A percentile compares a stretch with the other conserved stretches of the same genome.
These are phyloP conservation scores for Botia almorhae DNA, from an alignment of 2,797 vertebrate genomes.

Conservation along the genomic window DNA sequence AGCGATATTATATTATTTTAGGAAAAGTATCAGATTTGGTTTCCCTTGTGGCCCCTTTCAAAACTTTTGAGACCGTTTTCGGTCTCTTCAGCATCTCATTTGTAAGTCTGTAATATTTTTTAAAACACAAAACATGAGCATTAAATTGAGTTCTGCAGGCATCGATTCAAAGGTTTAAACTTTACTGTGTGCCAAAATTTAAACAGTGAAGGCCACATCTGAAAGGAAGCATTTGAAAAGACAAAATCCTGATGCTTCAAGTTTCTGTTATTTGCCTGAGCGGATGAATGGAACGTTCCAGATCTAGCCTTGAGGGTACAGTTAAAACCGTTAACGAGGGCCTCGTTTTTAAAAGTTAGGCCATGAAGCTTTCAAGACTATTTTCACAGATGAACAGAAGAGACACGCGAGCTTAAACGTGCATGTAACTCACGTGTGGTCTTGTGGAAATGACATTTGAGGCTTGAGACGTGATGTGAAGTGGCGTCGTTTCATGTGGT, in stretches of 20 bases:
- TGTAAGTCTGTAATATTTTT: constrained; percentile 24
- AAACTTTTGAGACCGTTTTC: constrained; percentile 5
- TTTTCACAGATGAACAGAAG: neutral
- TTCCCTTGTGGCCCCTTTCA: constrained; percentile 30
- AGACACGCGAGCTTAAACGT: neutral
- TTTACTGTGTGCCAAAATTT: constrained; percentile 25
- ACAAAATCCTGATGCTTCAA: constrained; percentile 25
- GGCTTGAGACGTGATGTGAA: neutral
- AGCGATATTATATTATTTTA: constrained; percentile 32
- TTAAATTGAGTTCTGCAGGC: constrained; percentile 38
- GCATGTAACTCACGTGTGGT: neutral
- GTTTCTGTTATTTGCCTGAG: constrained; percentile 28
- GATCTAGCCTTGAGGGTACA: neutral
- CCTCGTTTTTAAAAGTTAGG: constrained; percentile 7
- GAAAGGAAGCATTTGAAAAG: constrained; percentile 20
- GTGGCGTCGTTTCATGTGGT: neutral
- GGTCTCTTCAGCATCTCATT: constrained; percentile 28
- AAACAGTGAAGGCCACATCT: constrained; percentile 12
- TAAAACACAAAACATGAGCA: constrained; percentile 36
- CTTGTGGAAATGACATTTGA: neutral
- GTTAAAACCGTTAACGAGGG: neutral
- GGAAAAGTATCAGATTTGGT: constrained; percentile 29
- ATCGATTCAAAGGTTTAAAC: constrained; percentile 24
- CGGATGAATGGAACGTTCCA: constrained; percentile 20
- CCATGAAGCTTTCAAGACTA: neutral